Evolutionary conservation across 2,888 invertebrate species (phyloP).

Genomic region (Eueremaeus valkanovi): DNA sequence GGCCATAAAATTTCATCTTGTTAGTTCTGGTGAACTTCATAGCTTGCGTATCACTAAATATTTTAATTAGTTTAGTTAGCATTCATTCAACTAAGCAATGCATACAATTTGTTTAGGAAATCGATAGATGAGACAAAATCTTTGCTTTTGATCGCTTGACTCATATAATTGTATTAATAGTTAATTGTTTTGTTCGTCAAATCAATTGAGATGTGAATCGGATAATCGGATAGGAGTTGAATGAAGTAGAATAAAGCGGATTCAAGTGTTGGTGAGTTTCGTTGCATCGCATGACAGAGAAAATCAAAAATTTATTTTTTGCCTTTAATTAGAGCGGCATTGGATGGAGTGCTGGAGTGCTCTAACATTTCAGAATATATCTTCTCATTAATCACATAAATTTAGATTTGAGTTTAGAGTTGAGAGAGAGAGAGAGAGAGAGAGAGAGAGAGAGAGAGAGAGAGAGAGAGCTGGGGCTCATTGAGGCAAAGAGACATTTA

Average conservation of each 20-base stretch:
- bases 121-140: background rate
- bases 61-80: too few relatives aligned
- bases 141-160: background rate
- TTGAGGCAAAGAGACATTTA: background rate
- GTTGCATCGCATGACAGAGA: too few relatives aligned
- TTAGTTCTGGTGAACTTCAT: background rate
- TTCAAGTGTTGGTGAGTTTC: background rate
- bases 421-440: background rate
- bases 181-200: too few relatives aligned
- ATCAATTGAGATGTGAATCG: too few relatives aligned
- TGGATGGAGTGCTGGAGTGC: conserved; percentile 3
- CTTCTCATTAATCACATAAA: conserved; percentile 18
- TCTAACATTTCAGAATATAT: background rate
- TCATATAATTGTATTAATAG: background rate
- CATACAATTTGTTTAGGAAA: background rate
- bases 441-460: conserved; percentile 1
- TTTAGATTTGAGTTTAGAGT: background rate
- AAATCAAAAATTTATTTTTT: too few relatives aligned
- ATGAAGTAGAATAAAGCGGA: background rate
- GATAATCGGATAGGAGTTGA: background rate
- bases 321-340: conserved; percentile 19
- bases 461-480: too few relatives aligned
- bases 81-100: too few relatives aligned
- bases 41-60: background rate
- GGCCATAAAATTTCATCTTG: too few relatives aligned